These are phyloP conservation scores for Cephalotes varians DNA, from an alignment of 2,888 invertebrate genomes.

Conservation along the genomic window DNA sequence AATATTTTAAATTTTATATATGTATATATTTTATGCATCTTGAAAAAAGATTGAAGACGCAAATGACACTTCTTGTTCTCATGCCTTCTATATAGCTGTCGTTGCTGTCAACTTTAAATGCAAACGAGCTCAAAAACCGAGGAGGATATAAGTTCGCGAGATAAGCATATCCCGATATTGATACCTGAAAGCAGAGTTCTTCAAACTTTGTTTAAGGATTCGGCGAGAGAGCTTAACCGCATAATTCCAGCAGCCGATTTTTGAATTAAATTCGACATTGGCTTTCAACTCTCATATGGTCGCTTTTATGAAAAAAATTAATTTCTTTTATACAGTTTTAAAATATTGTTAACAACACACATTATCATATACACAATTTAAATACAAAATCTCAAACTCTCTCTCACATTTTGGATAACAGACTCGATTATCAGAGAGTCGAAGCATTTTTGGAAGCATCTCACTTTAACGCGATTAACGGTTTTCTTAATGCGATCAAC, in stretches of 20 bases:
- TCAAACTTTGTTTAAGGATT: conserved; percentile 30
- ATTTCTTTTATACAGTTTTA: not conserved
- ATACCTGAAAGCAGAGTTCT: conserved; percentile 2
- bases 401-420: not conserved
- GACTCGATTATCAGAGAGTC: not conserved
- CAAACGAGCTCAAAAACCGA: conserved; percentile 22
- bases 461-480: conserved; percentile 1
- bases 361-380: not conserved
- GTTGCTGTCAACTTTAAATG: not conserved
- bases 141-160: conserved; percentile 31
- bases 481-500: not conserved
- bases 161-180: conserved; percentile 1
- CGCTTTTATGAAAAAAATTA: not conserved
- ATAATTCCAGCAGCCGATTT: not conserved
- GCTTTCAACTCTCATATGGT: not conserved
- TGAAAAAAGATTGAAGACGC: not conserved
- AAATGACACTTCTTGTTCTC: not conserved
- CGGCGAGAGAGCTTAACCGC: not conserved
- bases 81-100: not conserved
- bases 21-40: not conserved
- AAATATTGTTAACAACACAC: not conserved
- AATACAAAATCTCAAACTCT: not conserved
- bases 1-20: not conserved
- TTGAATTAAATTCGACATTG: not conserved
- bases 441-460: not conserved